Conservation (phyloP, 2,113 vertebrate species). For the Procapra przewalskii region DNA sequence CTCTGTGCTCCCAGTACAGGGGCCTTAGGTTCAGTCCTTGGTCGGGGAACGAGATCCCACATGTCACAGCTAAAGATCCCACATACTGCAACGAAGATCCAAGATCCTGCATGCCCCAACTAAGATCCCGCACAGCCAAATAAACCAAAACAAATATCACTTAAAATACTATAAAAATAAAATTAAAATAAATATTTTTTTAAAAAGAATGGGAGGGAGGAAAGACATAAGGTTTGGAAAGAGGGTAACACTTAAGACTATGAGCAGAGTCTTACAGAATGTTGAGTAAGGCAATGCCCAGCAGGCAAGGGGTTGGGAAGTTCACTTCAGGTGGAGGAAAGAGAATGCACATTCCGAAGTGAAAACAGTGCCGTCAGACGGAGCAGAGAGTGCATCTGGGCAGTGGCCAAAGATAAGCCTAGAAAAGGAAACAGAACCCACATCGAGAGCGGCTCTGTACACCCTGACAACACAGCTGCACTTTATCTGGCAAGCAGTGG, state of each 20-base stretch:
- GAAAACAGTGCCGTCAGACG: neutral
- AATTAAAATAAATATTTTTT: neutral
- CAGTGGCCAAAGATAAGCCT: neutral
- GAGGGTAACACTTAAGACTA: neutral
- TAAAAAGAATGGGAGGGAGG: rapidly evolving
- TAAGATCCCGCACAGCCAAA: neutral
- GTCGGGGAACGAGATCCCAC: neutral
- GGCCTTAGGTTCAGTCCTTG: neutral
- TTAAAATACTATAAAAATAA: neutral
- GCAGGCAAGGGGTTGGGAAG: neutral
- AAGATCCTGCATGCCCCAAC: neutral
- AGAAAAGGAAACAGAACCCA: neutral
- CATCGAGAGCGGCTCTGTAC: neutral
- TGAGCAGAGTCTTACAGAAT: neutral
- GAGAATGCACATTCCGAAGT: neutral
- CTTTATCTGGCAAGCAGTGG: rapidly evolving
- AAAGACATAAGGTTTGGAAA: neutral
- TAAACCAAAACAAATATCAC: neutral
- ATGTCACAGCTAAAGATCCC: neutral
- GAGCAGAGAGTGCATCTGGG: neutral
- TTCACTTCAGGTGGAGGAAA: neutral
- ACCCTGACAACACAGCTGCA: neutral
- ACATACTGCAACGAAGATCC: neutral
- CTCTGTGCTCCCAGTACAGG: neutral
- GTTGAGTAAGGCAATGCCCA: neutral